Evolutionary conservation across 2,797 vertebrate genomes (phyloP).

Genomic region (Streptopelia turtur): DNA sequence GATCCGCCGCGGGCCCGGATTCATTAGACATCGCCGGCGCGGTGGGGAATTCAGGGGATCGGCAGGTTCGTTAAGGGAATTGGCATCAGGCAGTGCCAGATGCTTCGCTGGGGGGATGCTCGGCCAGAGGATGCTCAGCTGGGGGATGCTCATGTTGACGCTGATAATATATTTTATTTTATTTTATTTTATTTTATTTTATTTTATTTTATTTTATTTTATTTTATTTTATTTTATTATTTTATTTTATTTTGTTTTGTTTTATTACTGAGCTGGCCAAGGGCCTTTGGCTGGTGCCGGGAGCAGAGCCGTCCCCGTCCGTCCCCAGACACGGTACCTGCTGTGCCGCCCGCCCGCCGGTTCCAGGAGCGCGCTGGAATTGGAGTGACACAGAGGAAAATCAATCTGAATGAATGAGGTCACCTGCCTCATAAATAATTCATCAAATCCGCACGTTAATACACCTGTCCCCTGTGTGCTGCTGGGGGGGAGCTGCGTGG

Average conservation of each 20-base stretch:
- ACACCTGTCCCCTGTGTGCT: not conserved
- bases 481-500: not conserved
- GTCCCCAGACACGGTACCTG: not conserved
- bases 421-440: constrained; percentile 61
- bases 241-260: no score
- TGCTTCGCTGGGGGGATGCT: not conserved
- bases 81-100: fast-evolving
- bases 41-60: not conserved
- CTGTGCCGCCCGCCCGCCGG: not conserved
- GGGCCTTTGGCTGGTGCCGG: fast-evolving
- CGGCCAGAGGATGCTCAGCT: no score
- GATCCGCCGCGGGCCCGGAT: not conserved
- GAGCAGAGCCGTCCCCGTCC: fast-evolving
- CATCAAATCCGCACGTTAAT: not conserved
- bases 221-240: no score
- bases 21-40: fast-evolving
- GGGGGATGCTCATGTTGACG: no score
- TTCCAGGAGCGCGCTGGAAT: not conserved
- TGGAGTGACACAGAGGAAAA: constrained; percentile 62
- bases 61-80: not conserved
- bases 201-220: no score
- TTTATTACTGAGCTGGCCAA: not conserved
- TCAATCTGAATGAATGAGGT: constrained; percentile 74
- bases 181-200: no score
- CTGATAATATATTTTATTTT: no score